These are phyloP conservation scores for Psammodynastes pulverulentus DNA, from an alignment of 2,113 vertebrate genomes.

Conservation along the genomic window DNA sequence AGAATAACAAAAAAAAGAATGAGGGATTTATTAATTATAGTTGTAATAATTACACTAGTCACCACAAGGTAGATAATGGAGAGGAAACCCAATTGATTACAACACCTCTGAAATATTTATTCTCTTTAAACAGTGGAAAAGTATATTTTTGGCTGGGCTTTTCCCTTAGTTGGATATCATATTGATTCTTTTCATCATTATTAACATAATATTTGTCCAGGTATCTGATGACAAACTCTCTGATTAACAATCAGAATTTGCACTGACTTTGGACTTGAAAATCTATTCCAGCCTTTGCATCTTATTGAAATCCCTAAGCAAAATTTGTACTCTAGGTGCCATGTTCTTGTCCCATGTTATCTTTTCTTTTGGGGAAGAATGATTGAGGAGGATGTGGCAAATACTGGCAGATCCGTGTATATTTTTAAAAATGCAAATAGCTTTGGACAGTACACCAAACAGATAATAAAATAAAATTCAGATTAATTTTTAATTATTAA, in stretches of 20 bases:
- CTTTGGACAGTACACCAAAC: neutral
- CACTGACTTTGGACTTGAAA: neutral
- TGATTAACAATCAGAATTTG: neutral
- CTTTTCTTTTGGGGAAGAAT: neutral
- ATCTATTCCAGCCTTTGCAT: neutral
- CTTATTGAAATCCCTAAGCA: neutral
- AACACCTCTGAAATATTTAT: conserved; percentile 50
- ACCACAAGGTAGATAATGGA: conserved; percentile 71
- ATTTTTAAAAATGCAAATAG: neutral
- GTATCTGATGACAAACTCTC: neutral
- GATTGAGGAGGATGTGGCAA: neutral
- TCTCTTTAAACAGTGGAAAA: conserved; percentile 43
- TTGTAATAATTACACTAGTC: conserved; percentile 82
- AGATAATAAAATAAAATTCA: neutral
- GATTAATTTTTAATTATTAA: neutral
- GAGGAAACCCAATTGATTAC: conserved; percentile 45
- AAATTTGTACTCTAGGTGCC: neutral
- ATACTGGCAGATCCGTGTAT: neutral
- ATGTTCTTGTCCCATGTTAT: neutral
- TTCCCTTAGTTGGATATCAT: conserved; percentile 44
- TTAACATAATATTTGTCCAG: neutral
- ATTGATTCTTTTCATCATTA: conserved; percentile 27
- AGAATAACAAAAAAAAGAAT: conserved; percentile 73
- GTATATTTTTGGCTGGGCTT: conserved; percentile 48
- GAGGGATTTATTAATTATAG: conserved; percentile 91